A percentile compares a stretch with the other conserved stretches of the same genome.
These are phyloP conservation scores for Halichondria panicea DNA, from an alignment of 37 sponge, comb jelly and placozoan genomes.

Conservation along the genomic window DNA sequence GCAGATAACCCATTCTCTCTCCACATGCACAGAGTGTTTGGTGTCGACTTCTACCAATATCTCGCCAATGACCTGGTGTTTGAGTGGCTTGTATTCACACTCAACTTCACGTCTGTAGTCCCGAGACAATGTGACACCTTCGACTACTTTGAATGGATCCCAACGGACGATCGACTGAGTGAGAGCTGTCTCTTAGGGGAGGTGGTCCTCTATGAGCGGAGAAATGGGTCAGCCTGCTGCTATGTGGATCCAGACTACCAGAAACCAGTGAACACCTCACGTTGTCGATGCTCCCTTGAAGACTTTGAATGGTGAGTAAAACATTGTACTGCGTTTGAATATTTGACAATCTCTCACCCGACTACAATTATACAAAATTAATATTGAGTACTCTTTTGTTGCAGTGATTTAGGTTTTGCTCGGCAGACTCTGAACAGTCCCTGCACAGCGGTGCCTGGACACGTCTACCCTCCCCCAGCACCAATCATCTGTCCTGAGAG, in stretches of 20 bases:
- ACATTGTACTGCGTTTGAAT: too few relatives aligned
- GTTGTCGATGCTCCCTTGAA: constrained; percentile 14
- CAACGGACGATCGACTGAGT: constrained; percentile 4
- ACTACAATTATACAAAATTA: too few relatives aligned
- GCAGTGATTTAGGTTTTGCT: constrained; percentile 70
- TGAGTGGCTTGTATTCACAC: constrained; percentile 20
- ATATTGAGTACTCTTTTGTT: constrained; percentile 5
- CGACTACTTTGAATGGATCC: constrained; percentile 26
- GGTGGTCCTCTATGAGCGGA: constrained; percentile 1
- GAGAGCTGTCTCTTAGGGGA: constrained; percentile 25
- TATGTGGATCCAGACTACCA: constrained; percentile 9
- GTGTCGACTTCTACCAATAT: neutral
- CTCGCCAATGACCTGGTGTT: too few relatives aligned
- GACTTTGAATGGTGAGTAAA: constrained; percentile 48
- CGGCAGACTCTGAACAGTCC: constrained; percentile 29
- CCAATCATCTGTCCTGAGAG: constrained; percentile 70
- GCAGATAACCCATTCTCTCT: neutral
- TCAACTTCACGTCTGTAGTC: constrained; percentile 3
- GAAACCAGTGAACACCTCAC: neutral
- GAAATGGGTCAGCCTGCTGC: constrained; percentile 13
- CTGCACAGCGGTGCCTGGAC: constrained; percentile 32
- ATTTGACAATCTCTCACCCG: too few relatives aligned
- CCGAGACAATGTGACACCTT: neutral
- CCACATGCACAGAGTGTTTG: neutral
- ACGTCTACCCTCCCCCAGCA: constrained; percentile 14